Base-by-base conservation (phyloP, 2,888 invertebrate genomes). In the Heteromyza rotundicornis region DNA sequence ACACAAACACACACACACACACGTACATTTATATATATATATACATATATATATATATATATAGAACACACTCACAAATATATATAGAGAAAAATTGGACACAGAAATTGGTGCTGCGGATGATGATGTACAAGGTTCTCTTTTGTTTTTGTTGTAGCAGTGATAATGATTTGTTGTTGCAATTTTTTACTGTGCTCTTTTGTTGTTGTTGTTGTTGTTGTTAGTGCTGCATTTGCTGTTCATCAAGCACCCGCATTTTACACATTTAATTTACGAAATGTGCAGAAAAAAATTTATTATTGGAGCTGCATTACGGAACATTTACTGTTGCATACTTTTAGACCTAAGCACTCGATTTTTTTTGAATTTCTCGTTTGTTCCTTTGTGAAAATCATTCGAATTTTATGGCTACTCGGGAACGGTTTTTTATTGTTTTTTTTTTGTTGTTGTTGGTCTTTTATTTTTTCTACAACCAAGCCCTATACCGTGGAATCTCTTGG, bases 391-490 rank as follows among this genome's bases (percentile, higher is more conserved):
- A 40, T 40, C 19, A 50, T 50, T 20, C 20, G 5, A 23, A 50
- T 19, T 50, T n/a, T n/a, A n/a, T n/a, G n/a, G n/a, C n/a, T n/a
- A n/a, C n/a, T n/a, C n/a, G n/a, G n/a, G n/a, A n/a, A n/a, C n/a
- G n/a, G n/a, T n/a, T n/a, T n/a, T n/a, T n/a, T n/a, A 7, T 50
- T 19, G 19, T 50, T 50, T 50, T 50, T n/a, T 8, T 12, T 50
- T 50, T 40, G 16, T 40, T n/a, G n/a, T n/a, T n/a, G n/a, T n/a
- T n/a, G n/a, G n/a, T 62, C 32, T 62, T 55, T 56, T 1, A n/a
- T 10, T 62, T 24, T 14, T 62, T 57, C 68, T 67, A 65, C 51
- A 69, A 62, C 66, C 66, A 70, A 27, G 65, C 65, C 53, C 63
- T 64, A 59, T 68, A 66, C 27, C 66, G 64, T 53, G 62, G 68